Evolutionary conservation across 2,797 vertebrate species (phyloP).

Genomic region (Enteromius paludinosus): DNA sequence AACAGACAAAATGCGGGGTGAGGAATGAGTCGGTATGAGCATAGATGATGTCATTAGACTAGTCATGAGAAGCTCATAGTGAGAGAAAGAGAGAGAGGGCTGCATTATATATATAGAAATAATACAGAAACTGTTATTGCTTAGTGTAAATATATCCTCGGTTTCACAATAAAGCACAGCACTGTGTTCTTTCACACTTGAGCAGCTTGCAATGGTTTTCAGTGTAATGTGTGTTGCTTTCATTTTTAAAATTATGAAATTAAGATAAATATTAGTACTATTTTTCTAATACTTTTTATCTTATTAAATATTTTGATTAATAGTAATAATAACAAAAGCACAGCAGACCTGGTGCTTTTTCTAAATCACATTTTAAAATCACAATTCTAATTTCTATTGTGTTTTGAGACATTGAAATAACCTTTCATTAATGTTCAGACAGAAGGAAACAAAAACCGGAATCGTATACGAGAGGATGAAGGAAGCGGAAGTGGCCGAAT

Average conservation of each 20-base stretch:
- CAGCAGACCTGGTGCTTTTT: not conserved
- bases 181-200: not conserved
- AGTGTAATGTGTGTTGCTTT: not conserved
- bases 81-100: not conserved
- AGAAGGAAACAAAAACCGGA: not conserved
- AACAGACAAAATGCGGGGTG: conserved; percentile 1
- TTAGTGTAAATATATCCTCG: not conserved
- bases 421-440: not conserved
- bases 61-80: not conserved
- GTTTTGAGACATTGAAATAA: not conserved
- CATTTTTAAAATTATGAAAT: not conserved
- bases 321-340: not conserved
- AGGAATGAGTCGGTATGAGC: not conserved
- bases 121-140: not conserved
- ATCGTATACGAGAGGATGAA: not conserved
- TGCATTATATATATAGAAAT: not conserved
- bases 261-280: not conserved
- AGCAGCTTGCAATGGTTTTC: not conserved
- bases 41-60: conserved; percentile 28
- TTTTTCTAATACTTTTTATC: not conserved
- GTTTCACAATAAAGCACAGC: not conserved
- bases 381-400: not conserved
- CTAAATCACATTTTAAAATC: not conserved
- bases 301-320: not conserved
- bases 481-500: not conserved